Percentiles rank a stretch among this genome's conserved stretches.
These are phyloP conservation scores for Lagenorhynchus albirostris DNA, from an alignment of 2,113 vertebrate species.

Conservation along the genomic window DNA sequence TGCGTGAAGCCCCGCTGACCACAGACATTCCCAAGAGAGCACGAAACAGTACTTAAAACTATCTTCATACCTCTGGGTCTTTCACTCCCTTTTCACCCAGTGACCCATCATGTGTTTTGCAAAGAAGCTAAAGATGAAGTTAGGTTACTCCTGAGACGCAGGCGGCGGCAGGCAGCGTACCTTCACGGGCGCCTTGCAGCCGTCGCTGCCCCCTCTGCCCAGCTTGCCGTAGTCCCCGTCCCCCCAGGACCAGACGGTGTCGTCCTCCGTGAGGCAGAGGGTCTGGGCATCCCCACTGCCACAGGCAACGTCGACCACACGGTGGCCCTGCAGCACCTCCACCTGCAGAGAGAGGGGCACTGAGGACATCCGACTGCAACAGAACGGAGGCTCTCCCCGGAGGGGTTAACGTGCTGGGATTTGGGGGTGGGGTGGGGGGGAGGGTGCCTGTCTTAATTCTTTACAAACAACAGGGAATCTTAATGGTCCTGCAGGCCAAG, in stretches of 20 bases:
- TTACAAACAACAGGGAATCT: neutral
- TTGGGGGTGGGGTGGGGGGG: too few species aligned
- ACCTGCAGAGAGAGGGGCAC: conserved; percentile 82
- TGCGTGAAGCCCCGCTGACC: neutral
- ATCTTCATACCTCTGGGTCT: neutral
- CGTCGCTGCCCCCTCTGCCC: conserved; percentile 96
- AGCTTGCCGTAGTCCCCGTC: conserved; percentile 98
- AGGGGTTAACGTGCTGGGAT: too few species aligned
- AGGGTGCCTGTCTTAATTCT: neutral
- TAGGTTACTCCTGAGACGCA: neutral
- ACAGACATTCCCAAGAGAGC: neutral
- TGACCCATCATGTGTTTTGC: neutral
- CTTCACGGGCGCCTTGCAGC: conserved; percentile 99
- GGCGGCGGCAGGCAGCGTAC: conserved; percentile 73
- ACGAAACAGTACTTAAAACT: neutral
- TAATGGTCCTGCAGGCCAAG: neutral
- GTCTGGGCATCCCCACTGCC: conserved; percentile 98
- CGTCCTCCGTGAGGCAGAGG: conserved; percentile 95
- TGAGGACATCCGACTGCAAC: neutral
- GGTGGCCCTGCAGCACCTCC: conserved; percentile 96
- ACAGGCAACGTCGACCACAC: conserved; percentile 96
- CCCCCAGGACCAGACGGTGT: conserved; percentile 99
- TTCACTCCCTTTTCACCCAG: neutral
- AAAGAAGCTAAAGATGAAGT: neutral
- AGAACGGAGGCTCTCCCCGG: neutral